Base-by-base conservation (phyloP, 2,888 invertebrate species). In the Polyommatus icarus region DNA sequence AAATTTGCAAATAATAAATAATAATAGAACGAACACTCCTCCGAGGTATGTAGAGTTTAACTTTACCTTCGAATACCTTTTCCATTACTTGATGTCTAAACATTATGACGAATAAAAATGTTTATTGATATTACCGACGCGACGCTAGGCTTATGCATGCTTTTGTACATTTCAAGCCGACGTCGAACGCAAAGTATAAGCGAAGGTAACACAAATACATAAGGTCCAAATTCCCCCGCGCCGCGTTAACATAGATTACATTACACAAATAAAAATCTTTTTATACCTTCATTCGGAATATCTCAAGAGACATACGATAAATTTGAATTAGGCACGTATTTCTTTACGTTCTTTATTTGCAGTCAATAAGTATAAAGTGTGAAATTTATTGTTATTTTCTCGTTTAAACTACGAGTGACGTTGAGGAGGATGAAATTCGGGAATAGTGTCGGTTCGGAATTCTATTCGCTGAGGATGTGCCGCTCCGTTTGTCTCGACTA, bases 61-160 rank as follows among this genome's bases (percentile, higher is more conserved):
- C 67, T 67, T 67, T 32, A 32, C 29, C 67, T 67, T 24, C 67
- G 29, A 67, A 29, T 67, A 67, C 67, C 29, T 67, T 67, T 29
- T 67, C 67, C 40, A 72, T 72, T 72, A 72, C 40, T 40, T 40
- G 72, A 72, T 40, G 40, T 40, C 72, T 72, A 72, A 72, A 40
- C 72, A 72, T 72, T 72, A 40, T 72, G 72, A 36, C n/a, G 20
- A 40, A 72, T 72, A 72, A 72, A 71, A 72, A 72, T 72, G 40
- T 72, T 72, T 72, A 72, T 72, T 72, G 72, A 72, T 72, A 72
- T 72, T 71, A 67, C 61, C 61, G 61, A 67, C 61, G 67, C 67
- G 6, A 54, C 18, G 18, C 54, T 54, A 54, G 54, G 54, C 54
- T 54, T 54, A 67, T 18, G 67, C 67, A 67, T 67, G 67, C 67